phyloP scores from a whole-genome alignment of 1,140 invertebrate species.

The Camponotus vicinus region DNA sequence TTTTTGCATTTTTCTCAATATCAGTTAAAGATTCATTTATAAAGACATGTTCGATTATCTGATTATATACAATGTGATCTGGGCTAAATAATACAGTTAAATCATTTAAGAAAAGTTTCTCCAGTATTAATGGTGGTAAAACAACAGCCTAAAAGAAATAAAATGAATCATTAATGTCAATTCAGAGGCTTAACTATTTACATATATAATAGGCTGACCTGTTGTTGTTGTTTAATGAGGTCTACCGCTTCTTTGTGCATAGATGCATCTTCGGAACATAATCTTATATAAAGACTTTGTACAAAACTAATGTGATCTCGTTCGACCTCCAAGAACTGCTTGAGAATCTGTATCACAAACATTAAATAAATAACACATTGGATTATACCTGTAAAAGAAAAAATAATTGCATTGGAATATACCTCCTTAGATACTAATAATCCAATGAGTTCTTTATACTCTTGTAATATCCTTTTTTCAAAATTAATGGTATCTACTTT shows the following conservation, averaged over 20 bases:
- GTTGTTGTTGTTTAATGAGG: constrained; percentile 78
- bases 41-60: constrained; percentile 82
- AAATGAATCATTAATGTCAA: constrained; percentile 34
- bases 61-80: constrained; percentile 80
- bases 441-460: constrained; percentile 80
- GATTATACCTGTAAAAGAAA: constrained; percentile 22
- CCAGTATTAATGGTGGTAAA: constrained; percentile 78
- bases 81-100: constrained; percentile 81
- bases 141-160: constrained; percentile 72
- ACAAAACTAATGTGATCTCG: constrained; percentile 72
- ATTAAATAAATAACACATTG: neutral
- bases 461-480: constrained; percentile 75
- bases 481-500: constrained; percentile 61
- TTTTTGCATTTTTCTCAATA: constrained; percentile 78
- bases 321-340: constrained; percentile 75
- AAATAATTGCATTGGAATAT: constrained; percentile 27
- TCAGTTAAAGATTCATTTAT: constrained; percentile 78
- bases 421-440: constrained; percentile 64
- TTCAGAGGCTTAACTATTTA: constrained; percentile 14
- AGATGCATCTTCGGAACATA: constrained; percentile 74
- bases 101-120: constrained; percentile 83
- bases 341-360: constrained; percentile 72
- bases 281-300: constrained; percentile 79
- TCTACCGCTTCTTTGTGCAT: constrained; percentile 79
- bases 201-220: constrained; percentile 67